Conservation (phyloP, 2,113 vertebrate genomes). For the Nanorana parkeri region DNA sequence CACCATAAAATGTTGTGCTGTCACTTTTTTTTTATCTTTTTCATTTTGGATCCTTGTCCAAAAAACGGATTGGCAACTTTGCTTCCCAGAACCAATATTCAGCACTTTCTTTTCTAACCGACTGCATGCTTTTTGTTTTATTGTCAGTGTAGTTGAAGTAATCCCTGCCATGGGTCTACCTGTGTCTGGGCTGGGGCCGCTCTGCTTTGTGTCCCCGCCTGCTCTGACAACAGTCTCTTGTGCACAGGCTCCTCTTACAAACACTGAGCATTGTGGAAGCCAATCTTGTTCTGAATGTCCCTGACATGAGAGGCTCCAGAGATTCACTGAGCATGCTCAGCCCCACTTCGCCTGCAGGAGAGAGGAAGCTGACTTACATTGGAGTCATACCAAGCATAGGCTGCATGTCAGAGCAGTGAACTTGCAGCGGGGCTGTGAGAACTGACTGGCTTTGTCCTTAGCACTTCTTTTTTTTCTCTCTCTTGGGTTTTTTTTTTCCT, state of each 20-base stretch:
- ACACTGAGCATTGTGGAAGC: slow-evolving; percentile 66
- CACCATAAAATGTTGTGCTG: too few relatives aligned
- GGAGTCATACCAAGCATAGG: slow-evolving; percentile 82
- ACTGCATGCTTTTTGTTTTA: too few relatives aligned
- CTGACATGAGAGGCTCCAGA: slow-evolving; percentile 78
- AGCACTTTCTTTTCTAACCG: too few relatives aligned
- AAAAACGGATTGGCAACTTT: too few relatives aligned
- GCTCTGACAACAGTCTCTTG: background rate
- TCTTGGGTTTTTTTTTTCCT: slow-evolving; percentile 22
- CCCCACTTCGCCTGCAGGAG: slow-evolving; percentile 57
- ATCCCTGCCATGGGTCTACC: slow-evolving; percentile 10
- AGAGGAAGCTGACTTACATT: slow-evolving; percentile 71
- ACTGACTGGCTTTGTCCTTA: slow-evolving; percentile 74
- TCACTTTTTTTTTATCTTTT: too few relatives aligned
- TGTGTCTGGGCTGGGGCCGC: background rate
- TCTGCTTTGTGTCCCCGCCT: slow-evolving; percentile 48
- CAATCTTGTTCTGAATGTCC: slow-evolving; percentile 75
- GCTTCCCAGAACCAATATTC: too few relatives aligned
- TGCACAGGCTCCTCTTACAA: slow-evolving; percentile 55
- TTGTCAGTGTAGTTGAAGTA: background rate
- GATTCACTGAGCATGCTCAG: slow-evolving; percentile 71
- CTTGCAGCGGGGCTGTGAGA: slow-evolving; percentile 94
- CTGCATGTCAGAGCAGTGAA: slow-evolving; percentile 87
- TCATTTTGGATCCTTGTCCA: too few relatives aligned
- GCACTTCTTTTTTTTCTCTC: slow-evolving; percentile 50